Evolutionary conservation across 2,797 vertebrate species (phyloP).

Genomic region (Paratrypauchen microcephalus): DNA sequence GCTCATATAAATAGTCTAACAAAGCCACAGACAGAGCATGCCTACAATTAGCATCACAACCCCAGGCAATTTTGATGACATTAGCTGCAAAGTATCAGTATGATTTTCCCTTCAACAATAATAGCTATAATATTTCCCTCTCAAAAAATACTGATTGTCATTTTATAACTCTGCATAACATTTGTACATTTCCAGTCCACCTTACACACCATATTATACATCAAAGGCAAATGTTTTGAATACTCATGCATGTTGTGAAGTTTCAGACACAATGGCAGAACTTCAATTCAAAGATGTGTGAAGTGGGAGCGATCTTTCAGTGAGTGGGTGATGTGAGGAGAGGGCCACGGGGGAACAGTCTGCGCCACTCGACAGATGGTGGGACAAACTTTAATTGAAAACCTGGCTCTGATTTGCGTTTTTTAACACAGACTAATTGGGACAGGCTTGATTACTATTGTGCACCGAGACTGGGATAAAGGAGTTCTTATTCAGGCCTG

Average conservation of each 20-base stretch:
- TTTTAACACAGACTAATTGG: conserved; percentile 16
- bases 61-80: no score
- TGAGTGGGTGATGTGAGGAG: neutral
- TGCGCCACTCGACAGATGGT: conserved; percentile 22
- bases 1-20: no score
- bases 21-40: no score
- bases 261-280: neutral
- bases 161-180: neutral
- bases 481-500: neutral
- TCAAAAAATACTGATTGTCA: neutral
- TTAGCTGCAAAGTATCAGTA: no score
- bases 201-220: neutral
- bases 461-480: neutral
- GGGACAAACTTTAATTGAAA: conserved; percentile 25
- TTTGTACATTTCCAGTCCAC: neutral
- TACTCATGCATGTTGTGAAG: neutral
- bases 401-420: conserved; percentile 12
- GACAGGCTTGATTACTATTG: conserved; percentile 7
- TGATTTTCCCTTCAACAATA: no score
- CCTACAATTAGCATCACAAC: no score
- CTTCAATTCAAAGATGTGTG: neutral
- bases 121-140: neutral
- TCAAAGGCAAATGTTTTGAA: neutral
- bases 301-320: neutral
- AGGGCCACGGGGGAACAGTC: conserved; percentile 1